Percentiles rank a stretch among this genome's conserved stretches.
Conservation (phyloP, 1,140 invertebrate genomes). For the Amyelois transitella region DNA sequence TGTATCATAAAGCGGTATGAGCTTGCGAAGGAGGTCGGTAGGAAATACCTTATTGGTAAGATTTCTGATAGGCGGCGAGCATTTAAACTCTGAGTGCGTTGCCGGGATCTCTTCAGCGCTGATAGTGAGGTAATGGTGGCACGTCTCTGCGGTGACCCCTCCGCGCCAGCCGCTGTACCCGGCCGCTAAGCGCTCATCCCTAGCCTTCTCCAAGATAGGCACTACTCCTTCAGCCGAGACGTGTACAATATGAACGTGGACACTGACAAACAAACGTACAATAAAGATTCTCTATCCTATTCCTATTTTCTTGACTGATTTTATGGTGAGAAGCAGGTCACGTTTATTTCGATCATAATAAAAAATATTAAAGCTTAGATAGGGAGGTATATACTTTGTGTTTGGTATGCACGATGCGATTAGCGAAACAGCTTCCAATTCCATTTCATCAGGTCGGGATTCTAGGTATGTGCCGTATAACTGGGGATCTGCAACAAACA, state of each 20-base stretch:
- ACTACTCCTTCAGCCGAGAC: slow-evolving; percentile 77
- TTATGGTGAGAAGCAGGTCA: too few species aligned
- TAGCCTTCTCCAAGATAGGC: slow-evolving; percentile 44
- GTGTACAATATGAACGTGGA: slow-evolving; percentile 82
- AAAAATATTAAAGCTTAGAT: neutral
- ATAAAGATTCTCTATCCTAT: too few species aligned
- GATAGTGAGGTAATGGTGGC: slow-evolving; percentile 82
- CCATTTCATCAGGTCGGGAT: slow-evolving; percentile 79
- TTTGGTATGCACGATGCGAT: slow-evolving; percentile 72
- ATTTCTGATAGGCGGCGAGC: slow-evolving; percentile 81
- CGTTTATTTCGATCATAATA: too few species aligned
- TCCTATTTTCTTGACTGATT: too few species aligned
- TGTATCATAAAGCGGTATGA: too few species aligned
- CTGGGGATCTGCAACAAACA: slow-evolving; percentile 66
- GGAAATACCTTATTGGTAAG: slow-evolving; percentile 77
- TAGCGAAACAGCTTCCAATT: slow-evolving; percentile 77
- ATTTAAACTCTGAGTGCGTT: slow-evolving; percentile 80
- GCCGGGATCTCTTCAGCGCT: slow-evolving; percentile 78
- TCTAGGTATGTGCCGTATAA: slow-evolving; percentile 78
- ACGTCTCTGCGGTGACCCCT: slow-evolving; percentile 80
- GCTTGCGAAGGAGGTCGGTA: too few species aligned
- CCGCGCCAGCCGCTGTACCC: slow-evolving; percentile 46
- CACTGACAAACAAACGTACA: slow-evolving; percentile 48
- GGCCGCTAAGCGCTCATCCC: slow-evolving; percentile 30
- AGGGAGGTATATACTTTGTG: slow-evolving; percentile 72